Evolutionary conservation across 2,113 vertebrate species (phyloP).

Genomic region (Vicugna pacos): DNA sequence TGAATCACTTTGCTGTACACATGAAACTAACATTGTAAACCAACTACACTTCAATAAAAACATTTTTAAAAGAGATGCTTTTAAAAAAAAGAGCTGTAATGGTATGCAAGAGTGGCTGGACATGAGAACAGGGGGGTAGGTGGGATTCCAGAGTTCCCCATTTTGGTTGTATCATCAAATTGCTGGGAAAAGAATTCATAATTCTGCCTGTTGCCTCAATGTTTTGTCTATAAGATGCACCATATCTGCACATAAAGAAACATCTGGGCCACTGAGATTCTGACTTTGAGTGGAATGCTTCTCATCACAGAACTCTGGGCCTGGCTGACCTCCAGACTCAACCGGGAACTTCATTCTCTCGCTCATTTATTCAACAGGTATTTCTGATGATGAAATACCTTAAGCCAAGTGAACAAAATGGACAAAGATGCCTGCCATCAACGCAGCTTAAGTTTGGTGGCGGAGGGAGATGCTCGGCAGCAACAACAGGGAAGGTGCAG

Average conservation of each 20-base stretch:
- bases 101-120: background rate
- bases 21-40: too few relatives aligned
- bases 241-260: background rate
- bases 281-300: background rate
- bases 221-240: background rate
- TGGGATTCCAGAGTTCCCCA: slow-evolving; percentile 15
- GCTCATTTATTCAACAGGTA: background rate
- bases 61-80: too few relatives aligned
- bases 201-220: background rate
- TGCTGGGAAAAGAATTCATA: background rate
- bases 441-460: background rate
- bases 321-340: background rate
- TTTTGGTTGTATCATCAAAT: background rate
- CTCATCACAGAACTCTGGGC: background rate
- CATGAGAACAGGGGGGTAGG: background rate
- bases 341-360: background rate
- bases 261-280: background rate
- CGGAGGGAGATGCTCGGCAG: background rate
- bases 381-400: background rate
- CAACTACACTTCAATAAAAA: too few relatives aligned
- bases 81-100: background rate
- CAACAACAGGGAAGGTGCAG: background rate
- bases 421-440: background rate
- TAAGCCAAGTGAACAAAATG: background rate
- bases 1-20: too few relatives aligned